A percentile compares a stretch with the other conserved stretches of the same genome.
Conservation (phyloP, 2,797 vertebrate species). For the Enteromius afrohamiltoni region DNA sequence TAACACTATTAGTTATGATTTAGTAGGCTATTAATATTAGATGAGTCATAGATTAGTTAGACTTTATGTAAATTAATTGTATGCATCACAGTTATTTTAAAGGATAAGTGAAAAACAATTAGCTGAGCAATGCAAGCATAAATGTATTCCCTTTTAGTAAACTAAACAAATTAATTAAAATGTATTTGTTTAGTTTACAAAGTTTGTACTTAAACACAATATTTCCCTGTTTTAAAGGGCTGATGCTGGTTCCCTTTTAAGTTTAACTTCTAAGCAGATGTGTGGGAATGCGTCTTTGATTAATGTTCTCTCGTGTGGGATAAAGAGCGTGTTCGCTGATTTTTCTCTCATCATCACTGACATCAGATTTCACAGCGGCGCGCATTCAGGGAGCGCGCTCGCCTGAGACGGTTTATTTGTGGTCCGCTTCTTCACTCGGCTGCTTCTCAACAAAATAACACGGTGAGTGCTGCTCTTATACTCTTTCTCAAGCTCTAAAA, state of each 20-base stretch:
- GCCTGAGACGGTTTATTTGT: constrained; percentile 54
- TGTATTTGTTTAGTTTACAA: background rate
- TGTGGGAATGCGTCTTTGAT: background rate
- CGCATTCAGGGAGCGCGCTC: constrained; percentile 68
- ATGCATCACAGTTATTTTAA: background rate
- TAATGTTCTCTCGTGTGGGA: background rate
- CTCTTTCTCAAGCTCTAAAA: background rate
- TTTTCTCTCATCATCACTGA: constrained; percentile 55
- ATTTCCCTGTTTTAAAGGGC: background rate
- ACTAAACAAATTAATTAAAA: background rate
- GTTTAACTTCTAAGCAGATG: background rate
- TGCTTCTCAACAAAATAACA: constrained; percentile 10
- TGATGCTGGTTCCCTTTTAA: background rate
- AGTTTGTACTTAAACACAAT: background rate
- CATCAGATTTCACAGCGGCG: constrained; percentile 60
- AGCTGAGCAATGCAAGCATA: background rate
- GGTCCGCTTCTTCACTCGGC: constrained; percentile 1
- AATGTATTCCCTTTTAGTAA: background rate
- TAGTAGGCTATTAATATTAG: background rate
- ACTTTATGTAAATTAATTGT: background rate
- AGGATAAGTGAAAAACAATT: background rate
- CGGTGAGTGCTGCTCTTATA: constrained; percentile 17
- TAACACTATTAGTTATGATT: background rate
- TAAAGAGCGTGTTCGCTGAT: background rate
- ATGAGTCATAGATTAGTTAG: too few relatives aligned